Evolutionary conservation across 2,888 invertebrate species (phyloP), one percentile per base, ranked within the genome.

Genomic region (Branchellion lobata): DNA sequence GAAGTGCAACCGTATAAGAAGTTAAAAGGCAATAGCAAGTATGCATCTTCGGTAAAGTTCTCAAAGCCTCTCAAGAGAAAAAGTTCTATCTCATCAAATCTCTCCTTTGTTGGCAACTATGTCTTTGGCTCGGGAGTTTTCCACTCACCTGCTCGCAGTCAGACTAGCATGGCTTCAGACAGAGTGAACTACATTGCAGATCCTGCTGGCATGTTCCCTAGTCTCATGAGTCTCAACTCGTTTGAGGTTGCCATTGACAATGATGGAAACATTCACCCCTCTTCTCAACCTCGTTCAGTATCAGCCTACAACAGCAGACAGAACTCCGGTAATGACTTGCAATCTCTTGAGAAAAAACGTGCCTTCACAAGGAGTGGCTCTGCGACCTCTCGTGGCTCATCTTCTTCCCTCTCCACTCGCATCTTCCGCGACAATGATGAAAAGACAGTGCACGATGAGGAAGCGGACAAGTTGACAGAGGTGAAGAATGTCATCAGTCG

Each of bases 301-400:
- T 77, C 77, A 1, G 77, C 77, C 2, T 77, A 57, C 24, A 77
- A 57, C 65, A 77, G 77, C 65, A 31, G 77, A 27, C 77, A 77
- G 29, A 77, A 77, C 34, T 77, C 77, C 34, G 53, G 77, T 8
- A 33, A 36, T 24, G 77, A 77, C 31, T 61, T 77, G 27, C 65
- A 77, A 36, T 33, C 27, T 1, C 21, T 21, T 11, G 77, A 77
- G 65, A 61, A 33, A 33, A 57, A 53, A 18, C 47, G 57, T 5
- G 36, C 27, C n/a, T 61, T 57, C 65, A 31, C 53, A 1, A 61
- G 65, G 33, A 77, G 65, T 57, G n/a, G 29, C 27, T 65, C 77
- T n/a, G 40, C n/a, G 33, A 27, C 40, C 29, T 77, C 77, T 1
- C 51, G 29, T 31, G 77, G 77, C 0, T 77, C 77, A 27, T 61